Conservation (phyloP, 1,140 invertebrate species). For the Drosophila funebris region DNA sequence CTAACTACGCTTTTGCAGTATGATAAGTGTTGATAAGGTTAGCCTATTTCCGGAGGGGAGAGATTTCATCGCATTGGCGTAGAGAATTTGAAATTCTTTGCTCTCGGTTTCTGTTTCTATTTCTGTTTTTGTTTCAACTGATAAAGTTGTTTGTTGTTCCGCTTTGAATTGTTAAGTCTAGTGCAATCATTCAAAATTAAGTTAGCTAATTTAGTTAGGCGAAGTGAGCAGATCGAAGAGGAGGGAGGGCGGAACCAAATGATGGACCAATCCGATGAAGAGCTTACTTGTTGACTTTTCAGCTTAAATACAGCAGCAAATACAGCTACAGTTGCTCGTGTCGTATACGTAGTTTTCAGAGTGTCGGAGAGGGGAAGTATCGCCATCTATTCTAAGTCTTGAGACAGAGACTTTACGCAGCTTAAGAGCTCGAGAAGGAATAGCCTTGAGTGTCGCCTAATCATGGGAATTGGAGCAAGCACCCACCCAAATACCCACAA, state of each 20-base stretch:
- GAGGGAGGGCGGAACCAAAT: neutral
- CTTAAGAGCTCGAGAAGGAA: conserved; percentile 48
- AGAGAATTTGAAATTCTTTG: neutral
- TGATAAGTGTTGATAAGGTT: neutral
- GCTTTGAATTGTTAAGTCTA: conserved; percentile 4
- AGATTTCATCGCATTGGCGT: neutral
- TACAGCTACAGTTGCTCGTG: neutral
- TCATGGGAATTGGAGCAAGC: conserved; percentile 13
- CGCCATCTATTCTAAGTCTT: conserved; percentile 41
- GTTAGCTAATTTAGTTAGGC: neutral
- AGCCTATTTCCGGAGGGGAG: neutral
- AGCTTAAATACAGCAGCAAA: conserved; percentile 35
- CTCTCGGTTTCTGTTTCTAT: neutral
- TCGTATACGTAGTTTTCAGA: neutral
- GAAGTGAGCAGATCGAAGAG: too few species aligned
- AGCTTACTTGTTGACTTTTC: conserved; percentile 70
- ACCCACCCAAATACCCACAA: neutral
- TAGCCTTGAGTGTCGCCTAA: conserved; percentile 35
- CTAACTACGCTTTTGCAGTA: neutral
- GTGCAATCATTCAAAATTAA: conserved; percentile 15
- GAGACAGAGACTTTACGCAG: conserved; percentile 42
- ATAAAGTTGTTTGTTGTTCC: conserved; percentile 3
- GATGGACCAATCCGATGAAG: conserved; percentile 51
- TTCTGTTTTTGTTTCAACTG: neutral
- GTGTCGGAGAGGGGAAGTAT: neutral